phyloP scores from a whole-genome alignment of 64 coral and sea anemone genomes.

The Anthopleura sola region DNA sequence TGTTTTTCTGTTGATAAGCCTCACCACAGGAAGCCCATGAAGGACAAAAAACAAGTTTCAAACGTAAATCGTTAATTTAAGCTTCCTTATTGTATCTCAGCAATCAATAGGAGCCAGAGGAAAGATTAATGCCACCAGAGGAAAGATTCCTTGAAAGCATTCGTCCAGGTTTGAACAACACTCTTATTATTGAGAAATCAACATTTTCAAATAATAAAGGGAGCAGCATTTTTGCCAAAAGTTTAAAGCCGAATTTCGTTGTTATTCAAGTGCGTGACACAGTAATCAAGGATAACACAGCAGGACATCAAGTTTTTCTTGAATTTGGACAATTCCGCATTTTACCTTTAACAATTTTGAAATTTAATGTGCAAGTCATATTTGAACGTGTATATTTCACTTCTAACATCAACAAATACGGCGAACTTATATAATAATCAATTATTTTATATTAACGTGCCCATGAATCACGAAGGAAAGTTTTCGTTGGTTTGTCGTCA shows the following conservation, averaged over 20 bases:
- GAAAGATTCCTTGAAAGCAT: no score
- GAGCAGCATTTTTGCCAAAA: neutral
- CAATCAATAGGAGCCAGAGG: no score
- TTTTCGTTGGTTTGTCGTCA: neutral
- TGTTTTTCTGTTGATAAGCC: no score
- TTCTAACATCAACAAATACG: neutral
- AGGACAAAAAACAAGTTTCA: no score
- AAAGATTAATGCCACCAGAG: no score
- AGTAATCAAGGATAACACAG: neutral
- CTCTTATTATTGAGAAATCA: conserved; percentile 8
- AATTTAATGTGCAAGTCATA: no score
- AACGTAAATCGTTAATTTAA: no score
- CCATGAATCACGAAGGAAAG: neutral
- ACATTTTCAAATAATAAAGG: neutral
- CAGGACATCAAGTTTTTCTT: neutral
- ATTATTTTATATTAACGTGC: neutral
- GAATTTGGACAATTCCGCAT: neutral
- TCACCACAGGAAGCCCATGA: no score
- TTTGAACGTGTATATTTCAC: neutral
- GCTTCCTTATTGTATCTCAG: no score
- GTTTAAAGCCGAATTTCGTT: neutral
- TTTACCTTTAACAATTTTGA: no score
- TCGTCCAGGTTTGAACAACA: no score
- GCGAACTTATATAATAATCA: no score
- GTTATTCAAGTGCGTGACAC: neutral